These are phyloP conservation scores for Drosophila paramelanica DNA, from an alignment of 2,888 invertebrate species.

Conservation along the genomic window DNA sequence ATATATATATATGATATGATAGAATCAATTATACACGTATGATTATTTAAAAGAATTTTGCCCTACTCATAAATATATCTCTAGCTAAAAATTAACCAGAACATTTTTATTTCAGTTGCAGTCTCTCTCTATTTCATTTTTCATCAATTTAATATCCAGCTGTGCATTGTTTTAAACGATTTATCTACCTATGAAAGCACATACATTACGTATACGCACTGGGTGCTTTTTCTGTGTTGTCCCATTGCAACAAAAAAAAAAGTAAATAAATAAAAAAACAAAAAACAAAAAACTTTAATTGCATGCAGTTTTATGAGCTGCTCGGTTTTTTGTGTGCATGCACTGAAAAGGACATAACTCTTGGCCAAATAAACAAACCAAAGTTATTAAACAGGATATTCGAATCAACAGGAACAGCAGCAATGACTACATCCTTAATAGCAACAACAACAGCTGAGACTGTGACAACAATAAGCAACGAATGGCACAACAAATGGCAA, in stretches of 20 bases:
- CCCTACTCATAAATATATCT: neutral
- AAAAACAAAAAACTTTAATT: constrained; percentile 18
- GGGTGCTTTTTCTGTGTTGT: neutral
- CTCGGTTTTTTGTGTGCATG: constrained; percentile 8
- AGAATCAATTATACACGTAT: neutral
- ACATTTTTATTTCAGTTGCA: neutral
- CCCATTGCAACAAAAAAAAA: neutral
- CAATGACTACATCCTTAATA: constrained; percentile 4
- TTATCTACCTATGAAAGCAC: neutral
- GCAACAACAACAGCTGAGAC: constrained; percentile 25
- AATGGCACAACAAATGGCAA: constrained; percentile 58
- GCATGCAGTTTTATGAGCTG: constrained; percentile 47
- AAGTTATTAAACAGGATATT: constrained; percentile 79
- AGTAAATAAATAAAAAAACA: neutral
- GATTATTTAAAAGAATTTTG: too few relatives aligned
- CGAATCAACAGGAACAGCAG: constrained; percentile 66
- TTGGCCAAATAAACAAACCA: constrained; percentile 69
- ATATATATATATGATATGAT: neutral
- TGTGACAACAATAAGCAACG: constrained; percentile 63
- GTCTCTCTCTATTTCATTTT: neutral
- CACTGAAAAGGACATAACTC: constrained; percentile 59
- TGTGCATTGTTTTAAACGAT: neutral
- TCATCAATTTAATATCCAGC: neutral
- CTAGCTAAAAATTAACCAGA: neutral
- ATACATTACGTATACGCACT: constrained; percentile 31